phyloP scores from a whole-genome alignment of 64 coral and sea anemone species.

The Actinia tenebrosa region DNA sequence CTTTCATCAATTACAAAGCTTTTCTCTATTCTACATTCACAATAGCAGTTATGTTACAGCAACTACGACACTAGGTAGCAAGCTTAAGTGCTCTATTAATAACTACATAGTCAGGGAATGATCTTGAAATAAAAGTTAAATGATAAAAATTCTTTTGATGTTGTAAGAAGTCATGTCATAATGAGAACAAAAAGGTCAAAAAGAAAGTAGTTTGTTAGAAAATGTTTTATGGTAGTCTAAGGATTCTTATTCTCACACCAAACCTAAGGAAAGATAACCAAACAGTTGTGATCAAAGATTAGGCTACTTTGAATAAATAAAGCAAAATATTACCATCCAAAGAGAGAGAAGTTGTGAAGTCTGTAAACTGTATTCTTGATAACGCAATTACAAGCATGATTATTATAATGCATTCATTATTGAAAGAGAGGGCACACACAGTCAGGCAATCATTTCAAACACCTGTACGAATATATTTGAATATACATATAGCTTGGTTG shows the following conservation, averaged over 20 bases:
- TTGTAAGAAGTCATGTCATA: background rate
- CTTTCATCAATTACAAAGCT: background rate
- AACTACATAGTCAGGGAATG: background rate
- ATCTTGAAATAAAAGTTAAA: background rate
- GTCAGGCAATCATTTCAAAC: slow-evolving; percentile 16
- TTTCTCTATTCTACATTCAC: background rate
- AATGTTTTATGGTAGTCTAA: too few relatives aligned
- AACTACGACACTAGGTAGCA: background rate
- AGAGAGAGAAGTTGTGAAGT: background rate
- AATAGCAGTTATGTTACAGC: background rate
- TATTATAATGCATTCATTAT: slow-evolving; percentile 8
- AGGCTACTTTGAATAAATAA: background rate
- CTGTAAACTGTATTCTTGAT: slow-evolving; percentile 4
- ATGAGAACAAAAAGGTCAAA: background rate
- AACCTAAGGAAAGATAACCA: background rate
- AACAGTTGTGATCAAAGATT: background rate
- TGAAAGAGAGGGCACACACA: background rate
- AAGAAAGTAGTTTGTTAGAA: background rate
- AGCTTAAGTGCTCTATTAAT: background rate
- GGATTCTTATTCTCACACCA: background rate
- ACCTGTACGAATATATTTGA: background rate
- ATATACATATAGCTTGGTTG: background rate
- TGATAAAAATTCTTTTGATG: background rate
- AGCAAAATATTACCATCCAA: background rate
- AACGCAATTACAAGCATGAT: background rate